Percentiles rank a stretch among this genome's conserved stretches.
phyloP scores from a whole-genome alignment of 2,797 vertebrate species.

The Euthynnus affinis region DNA sequence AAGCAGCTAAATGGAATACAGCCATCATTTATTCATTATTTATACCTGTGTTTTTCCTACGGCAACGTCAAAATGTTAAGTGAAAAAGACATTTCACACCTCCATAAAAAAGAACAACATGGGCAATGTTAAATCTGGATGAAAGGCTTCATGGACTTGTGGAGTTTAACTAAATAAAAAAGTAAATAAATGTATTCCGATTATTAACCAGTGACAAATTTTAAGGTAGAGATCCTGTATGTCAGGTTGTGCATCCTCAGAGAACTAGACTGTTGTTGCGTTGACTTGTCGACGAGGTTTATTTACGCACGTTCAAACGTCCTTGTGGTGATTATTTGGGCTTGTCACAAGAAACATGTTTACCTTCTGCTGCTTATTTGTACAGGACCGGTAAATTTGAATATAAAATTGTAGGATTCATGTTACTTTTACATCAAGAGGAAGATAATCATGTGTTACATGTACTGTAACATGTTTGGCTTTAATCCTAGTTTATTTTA shows the following conservation, averaged over 20 bases:
- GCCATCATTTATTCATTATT: not conserved
- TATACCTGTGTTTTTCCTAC: not conserved
- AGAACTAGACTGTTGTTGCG: not conserved
- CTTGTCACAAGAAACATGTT: not conserved
- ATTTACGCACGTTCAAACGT: not conserved
- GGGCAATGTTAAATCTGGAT: conserved; percentile 7
- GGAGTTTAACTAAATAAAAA: not conserved
- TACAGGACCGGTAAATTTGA: not conserved
- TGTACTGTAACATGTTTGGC: conserved; percentile 7
- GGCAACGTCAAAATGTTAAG: not conserved
- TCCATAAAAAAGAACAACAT: not conserved
- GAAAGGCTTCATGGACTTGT: not conserved
- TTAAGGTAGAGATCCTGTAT: not conserved
- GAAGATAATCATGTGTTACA: not conserved
- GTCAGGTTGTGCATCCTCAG: not conserved
- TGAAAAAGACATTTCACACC: not conserved
- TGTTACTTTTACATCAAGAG: conserved; percentile 15
- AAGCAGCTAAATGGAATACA: not conserved
- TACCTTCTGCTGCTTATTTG: not conserved
- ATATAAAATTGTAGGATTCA: conserved; percentile 10
- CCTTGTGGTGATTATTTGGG: not conserved
- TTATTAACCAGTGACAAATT: not conserved
- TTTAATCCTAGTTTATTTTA: conserved; percentile 11
- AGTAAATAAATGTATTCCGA: not conserved
- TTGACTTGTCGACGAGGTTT: not conserved